Base-by-base conservation (phyloP, 2,888 invertebrate species). In the Spatulosminthurus flaviceps region DNA sequence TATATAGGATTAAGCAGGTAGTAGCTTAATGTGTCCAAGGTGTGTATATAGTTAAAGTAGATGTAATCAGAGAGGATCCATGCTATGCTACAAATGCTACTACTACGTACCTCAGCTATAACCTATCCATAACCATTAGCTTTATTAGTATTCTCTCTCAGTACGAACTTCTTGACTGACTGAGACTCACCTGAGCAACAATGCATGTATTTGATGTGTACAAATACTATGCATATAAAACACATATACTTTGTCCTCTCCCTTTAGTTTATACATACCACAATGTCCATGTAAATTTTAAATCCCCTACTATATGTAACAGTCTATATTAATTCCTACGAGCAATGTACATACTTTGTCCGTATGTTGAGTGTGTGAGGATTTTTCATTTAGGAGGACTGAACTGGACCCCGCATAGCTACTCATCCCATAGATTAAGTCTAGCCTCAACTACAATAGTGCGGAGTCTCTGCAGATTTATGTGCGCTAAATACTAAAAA, bases 381-480 rank as follows among this genome's bases (percentile, higher is more conserved):
- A 11, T 9, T 51, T 51, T 51, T 51, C 19, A n/a, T 19, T 9
- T 19, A 2, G 2, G 9, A 51, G 5, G 51, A 51, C 16, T 51
- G 51, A 51, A 51, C 51, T 51, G 51, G 51, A 51, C 51, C 51
- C 51, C 51, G 51, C 51, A 51, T 51, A 13, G 51, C 1, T n/a
- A 19, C 51, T 51, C 51, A 9, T 13, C 7, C 9, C 13, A 41
- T 9, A 41, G 7, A 51, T 51, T 4, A 34, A 51, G 51, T 9
- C 16, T 51, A 19, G 51, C 51, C 51, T 51, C 51, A 19, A 5
- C 5, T 51, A 51, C 51, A n/a, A n/a, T 19, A 51, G 51, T 51
- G 9, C 51, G n/a, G n/a, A n/a, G 51, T 51, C 51, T n/a, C 16
- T 51, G 1, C 51, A 51, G 51, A 51, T 51, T 51, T 51, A 51